These are phyloP conservation scores for Smittia sp. DNA, from an alignment of 2,888 invertebrate species.

Conservation along the genomic window DNA sequence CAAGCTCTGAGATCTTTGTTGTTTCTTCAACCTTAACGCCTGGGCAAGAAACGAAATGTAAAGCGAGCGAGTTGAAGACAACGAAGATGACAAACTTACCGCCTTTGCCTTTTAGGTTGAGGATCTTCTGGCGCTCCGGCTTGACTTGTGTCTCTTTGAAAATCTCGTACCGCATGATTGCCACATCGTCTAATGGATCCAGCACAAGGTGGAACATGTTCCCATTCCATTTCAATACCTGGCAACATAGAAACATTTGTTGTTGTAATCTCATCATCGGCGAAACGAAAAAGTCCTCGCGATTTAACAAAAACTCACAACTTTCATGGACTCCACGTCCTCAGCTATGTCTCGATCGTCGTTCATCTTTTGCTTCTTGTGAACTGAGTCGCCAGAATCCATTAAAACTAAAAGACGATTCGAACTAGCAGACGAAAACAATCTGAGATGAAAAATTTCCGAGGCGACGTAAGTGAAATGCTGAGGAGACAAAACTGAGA, in stretches of 20 bases:
- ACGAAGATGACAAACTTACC: slow-evolving; percentile 19
- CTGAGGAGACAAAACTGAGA: not conserved
- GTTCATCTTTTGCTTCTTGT: not conserved
- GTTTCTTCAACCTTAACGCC: slow-evolving; percentile 4
- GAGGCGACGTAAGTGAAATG: not conserved
- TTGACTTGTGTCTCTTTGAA: slow-evolving; percentile 84
- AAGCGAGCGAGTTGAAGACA: not conserved
- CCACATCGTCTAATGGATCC: slow-evolving; percentile 12
- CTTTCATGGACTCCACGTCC: not conserved
- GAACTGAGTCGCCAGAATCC: not conserved
- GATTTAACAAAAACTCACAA: not conserved
- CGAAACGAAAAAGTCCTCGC: no score
- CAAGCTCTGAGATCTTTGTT: slow-evolving; percentile 24
- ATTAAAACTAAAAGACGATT: not conserved
- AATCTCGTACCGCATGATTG: slow-evolving; percentile 60
- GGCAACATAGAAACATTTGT: not conserved
- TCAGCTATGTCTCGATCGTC: not conserved
- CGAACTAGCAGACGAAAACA: not conserved
- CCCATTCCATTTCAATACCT: slow-evolving; percentile 24
- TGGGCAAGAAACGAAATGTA: no score
- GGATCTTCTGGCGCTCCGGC: slow-evolving; percentile 88
- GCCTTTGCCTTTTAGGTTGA: slow-evolving; percentile 93
- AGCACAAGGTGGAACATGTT: slow-evolving; percentile 1
- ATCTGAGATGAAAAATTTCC: not conserved
- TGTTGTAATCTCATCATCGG: no score